Conservation (phyloP, 2,888 invertebrate species). For the Acanthosepion lycidas region DNA sequence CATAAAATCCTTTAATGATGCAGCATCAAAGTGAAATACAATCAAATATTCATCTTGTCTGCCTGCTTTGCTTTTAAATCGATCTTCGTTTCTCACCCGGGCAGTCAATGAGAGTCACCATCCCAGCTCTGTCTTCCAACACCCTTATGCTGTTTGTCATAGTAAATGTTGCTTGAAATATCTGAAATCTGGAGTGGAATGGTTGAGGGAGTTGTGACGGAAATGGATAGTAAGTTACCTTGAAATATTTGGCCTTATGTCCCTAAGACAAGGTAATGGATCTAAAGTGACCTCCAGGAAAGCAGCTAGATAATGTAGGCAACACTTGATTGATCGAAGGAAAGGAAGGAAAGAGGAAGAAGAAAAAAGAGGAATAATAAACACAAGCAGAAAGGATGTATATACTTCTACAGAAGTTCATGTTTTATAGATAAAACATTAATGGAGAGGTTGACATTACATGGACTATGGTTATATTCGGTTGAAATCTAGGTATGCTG, state of each 20-base stretch:
- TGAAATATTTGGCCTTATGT: neutral
- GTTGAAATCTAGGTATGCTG: too few relatives aligned
- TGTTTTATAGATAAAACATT: too few relatives aligned
- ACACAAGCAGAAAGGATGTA: too few relatives aligned
- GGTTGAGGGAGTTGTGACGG: neutral
- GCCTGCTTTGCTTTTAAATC: neutral
- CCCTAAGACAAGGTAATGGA: neutral
- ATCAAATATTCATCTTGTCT: neutral
- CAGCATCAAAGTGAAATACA: neutral
- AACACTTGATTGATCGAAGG: too few relatives aligned
- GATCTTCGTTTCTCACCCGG: neutral
- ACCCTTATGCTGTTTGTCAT: neutral
- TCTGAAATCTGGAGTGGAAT: neutral
- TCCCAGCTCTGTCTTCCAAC: neutral
- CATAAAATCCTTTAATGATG: slow-evolving; percentile 1
- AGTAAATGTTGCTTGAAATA: neutral
- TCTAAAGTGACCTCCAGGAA: neutral
- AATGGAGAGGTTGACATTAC: too few relatives aligned
- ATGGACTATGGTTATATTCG: too few relatives aligned
- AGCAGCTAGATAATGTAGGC: too few relatives aligned
- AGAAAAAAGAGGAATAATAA: too few relatives aligned
- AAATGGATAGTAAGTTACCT: neutral
- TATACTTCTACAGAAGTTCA: too few relatives aligned
- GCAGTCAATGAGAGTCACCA: neutral
- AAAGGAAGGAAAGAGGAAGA: too few relatives aligned